phyloP scores from a whole-genome alignment of 2,797 vertebrate species.

The Cottoperca gobio region DNA sequence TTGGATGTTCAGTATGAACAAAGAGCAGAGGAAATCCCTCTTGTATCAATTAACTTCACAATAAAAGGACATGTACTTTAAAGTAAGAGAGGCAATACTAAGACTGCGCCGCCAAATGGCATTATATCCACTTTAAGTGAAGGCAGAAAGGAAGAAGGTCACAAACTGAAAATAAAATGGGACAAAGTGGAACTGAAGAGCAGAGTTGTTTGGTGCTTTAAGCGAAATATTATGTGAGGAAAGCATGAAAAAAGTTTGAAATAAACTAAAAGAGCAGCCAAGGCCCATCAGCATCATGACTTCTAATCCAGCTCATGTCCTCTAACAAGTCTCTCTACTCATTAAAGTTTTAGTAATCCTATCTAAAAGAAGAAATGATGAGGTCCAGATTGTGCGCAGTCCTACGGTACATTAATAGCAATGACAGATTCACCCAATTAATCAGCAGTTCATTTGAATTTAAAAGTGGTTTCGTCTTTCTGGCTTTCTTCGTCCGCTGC shows the following conservation, averaged over 20 bases:
- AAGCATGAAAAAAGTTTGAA: not conserved
- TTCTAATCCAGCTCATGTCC: constrained; percentile 12
- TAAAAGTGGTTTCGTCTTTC: constrained; percentile 16
- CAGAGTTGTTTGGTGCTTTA: not conserved
- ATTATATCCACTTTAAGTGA: constrained; percentile 39
- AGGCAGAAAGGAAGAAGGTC: not conserved
- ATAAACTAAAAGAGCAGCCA: constrained; percentile 10
- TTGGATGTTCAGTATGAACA: not conserved
- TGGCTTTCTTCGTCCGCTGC: not conserved
- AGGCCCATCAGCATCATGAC: constrained; percentile 3
- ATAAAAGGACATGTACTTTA: not conserved
- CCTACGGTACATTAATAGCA: constrained; percentile 31
- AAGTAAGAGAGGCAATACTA: not conserved
- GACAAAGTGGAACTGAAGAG: not conserved
- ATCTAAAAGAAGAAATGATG: constrained; percentile 47
- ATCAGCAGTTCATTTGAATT: constrained; percentile 39
- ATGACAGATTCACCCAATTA: constrained; percentile 51
- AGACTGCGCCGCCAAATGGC: not conserved
- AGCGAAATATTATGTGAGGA: not conserved
- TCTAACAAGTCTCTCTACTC: constrained; percentile 24
- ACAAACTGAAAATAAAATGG: constrained; percentile 17
- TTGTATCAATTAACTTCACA: not conserved
- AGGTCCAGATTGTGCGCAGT: constrained; percentile 18
- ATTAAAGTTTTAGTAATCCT: constrained; percentile 57
- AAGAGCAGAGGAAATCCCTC: not conserved